Base-by-base conservation (phyloP, 2,113 vertebrate species). In the Nibea coibor region DNA sequence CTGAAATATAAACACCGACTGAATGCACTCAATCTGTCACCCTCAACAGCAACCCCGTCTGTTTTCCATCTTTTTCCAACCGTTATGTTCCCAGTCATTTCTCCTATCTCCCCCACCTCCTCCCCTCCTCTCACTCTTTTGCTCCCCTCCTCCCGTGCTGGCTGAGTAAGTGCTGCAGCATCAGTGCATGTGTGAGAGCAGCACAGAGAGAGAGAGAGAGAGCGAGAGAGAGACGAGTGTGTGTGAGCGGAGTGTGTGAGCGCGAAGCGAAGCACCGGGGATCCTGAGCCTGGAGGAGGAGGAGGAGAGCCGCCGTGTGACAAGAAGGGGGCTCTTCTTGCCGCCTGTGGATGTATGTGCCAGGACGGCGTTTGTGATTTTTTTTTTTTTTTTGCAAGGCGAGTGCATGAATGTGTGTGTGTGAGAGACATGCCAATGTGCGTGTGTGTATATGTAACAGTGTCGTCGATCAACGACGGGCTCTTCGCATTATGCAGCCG, bases 101-200 rank as follows among this genome's bases (percentile, higher is more conserved):
- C 78, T 75, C 71, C 71, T 66, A 43, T 66, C 70, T 24, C 54
- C 72, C 72, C 72, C 62, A 67, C 84, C 69, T 39, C 80, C 84
- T 69, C 86, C 84, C 89, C 87, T 45, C 43, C 43, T 14, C 43
- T 45, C 43, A 45, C 43, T 45, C 43, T 45, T 14, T 86, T 72
- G 84, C 93, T 90, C 90, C 91, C 90, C 90, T 90, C 89, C 89
- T 91, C 90, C 91, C 90, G 72, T 83, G 76, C 90, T 90, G 89
- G 87, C 89, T 90, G 91, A 90, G 89, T 90, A 86, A 93, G 89
- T 94, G 93, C 92, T 94, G 95, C 95, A 94, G 95, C 94, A 94
- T 94, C 91, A 80, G 86, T 92, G 88, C 88, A 83, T 89, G 87
- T 89, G 93, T 84, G 88, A 87, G 28, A 83, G 77, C 78, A 86